These are phyloP conservation scores for Sciurus niger DNA, from an alignment of 2,113 vertebrate genomes.

Conservation along the genomic window DNA sequence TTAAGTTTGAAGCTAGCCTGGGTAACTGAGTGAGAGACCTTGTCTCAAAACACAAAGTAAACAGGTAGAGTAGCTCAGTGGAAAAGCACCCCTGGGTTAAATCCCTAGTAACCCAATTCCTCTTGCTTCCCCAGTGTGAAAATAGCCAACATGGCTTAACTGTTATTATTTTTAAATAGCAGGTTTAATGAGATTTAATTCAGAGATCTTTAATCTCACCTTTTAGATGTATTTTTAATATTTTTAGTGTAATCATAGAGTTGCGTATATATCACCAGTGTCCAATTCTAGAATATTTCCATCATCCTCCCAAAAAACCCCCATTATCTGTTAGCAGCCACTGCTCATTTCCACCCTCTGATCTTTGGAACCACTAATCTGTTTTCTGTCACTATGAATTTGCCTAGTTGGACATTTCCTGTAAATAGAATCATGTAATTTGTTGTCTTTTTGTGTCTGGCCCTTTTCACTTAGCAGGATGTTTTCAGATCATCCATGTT, in stretches of 20 bases:
- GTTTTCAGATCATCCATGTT: not conserved
- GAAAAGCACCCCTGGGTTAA: not conserved
- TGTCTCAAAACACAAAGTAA: too few relatives aligned
- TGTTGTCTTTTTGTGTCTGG: conserved; percentile 7
- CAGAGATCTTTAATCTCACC: not conserved
- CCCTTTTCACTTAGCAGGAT: not conserved
- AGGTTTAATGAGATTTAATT: conserved; percentile 29
- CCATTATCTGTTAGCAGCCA: not conserved
- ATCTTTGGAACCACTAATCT: not conserved
- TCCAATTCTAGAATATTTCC: conserved; percentile 31
- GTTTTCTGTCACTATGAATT: conserved; percentile 14
- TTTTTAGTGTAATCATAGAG: not conserved
- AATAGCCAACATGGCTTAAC: conserved; percentile 14
- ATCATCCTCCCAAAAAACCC: not conserved
- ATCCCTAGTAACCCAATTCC: too few relatives aligned
- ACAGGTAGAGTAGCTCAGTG: too few relatives aligned
- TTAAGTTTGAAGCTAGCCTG: too few relatives aligned
- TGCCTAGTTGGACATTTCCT: conserved; percentile 29
- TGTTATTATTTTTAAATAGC: conserved; percentile 19
- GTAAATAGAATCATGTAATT: conserved; percentile 25
- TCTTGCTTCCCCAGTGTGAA: not conserved
- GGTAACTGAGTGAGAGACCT: too few relatives aligned
- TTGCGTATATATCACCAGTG: not conserved
- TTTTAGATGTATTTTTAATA: not conserved
- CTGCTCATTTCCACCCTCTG: not conserved